Evolutionary conservation across 1,140 invertebrate species (phyloP).

Genomic region (Drosophila nannoptera): DNA sequence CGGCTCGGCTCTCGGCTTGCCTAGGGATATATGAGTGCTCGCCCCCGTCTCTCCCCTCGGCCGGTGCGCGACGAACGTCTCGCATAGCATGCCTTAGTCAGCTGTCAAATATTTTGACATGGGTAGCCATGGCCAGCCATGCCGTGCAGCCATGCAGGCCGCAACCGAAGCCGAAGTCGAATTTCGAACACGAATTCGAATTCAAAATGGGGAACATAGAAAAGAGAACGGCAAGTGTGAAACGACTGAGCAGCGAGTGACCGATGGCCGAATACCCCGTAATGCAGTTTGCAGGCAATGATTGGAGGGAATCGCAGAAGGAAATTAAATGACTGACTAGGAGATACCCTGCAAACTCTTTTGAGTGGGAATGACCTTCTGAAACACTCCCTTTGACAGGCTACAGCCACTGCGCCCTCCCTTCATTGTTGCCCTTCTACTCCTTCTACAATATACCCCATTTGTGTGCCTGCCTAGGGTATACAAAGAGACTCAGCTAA

Average conservation of each 20-base stretch:
- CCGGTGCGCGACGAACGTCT: constrained; percentile 31
- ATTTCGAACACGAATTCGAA: constrained; percentile 14
- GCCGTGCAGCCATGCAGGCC: constrained; percentile 18
- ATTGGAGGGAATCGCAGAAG: not conserved
- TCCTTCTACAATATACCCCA: not conserved
- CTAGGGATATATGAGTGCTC: constrained; percentile 61
- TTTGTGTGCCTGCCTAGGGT: not conserved
- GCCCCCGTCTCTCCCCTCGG: constrained; percentile 31
- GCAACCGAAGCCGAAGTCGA: constrained; percentile 55
- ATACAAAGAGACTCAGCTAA: constrained; percentile 6
- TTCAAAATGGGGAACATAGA: constrained; percentile 60
- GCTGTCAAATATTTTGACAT: constrained; percentile 79
- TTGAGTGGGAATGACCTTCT: too few relatives aligned
- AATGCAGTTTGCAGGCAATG: too few relatives aligned
- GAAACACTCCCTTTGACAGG: too few relatives aligned
- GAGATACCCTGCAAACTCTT: too few relatives aligned
- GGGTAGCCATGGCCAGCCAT: constrained; percentile 68
- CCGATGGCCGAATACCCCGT: not conserved
- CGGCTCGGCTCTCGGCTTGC: constrained; percentile 45
- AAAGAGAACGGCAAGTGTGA: constrained; percentile 25
- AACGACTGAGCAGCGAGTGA: constrained; percentile 7
- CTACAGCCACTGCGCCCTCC: too few relatives aligned
- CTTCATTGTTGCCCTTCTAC: not conserved
- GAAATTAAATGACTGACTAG: too few relatives aligned
- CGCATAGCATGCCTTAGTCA: constrained; percentile 78